Base-by-base conservation (phyloP, 64 coral and sea anemone genomes). In the Stylophora pistillata region DNA sequence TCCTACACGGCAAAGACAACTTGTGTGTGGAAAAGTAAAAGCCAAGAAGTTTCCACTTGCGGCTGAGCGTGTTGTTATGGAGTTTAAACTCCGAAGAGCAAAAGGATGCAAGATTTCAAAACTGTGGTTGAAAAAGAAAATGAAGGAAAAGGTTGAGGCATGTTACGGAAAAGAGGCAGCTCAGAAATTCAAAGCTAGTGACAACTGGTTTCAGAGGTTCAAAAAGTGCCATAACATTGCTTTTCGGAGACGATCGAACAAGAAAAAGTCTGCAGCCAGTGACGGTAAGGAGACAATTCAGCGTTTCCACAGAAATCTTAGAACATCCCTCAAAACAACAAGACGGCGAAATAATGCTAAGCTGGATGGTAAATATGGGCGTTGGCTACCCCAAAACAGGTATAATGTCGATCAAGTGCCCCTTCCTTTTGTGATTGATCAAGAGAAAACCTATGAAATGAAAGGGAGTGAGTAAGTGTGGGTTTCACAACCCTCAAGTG, bases 201-300 rank as follows among this genome's bases (percentile, higher is more conserved):
- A 73, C 14, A 90, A 90, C 78, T 90, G 88, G 88, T 89, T 89
- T 89, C 63, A 72, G 32, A 89, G 41, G 55, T 81, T 89, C 55
- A 73, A 90, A 53, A 89, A 89, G 78, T 26, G 87, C 17, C 74
- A 89, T 77, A n/a, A 25, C 47, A 78, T 89, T 53, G 56, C 33
- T 47, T 66, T 89, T 32, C 20, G 64, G 87, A 59, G 78, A 10
- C 10, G 55, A 81, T 58, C 13, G 52, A 81, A 25, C 78, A 81
- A 81, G 3, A 60, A 81, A 13, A 81, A 80, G 77, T 2, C 56
- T 59, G 37, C 78, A 29, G 78, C 55, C 14, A 23, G 29, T 81
- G 54, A 59, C 59, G 23, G 34, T 5, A 79, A 15, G 20, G 55
- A 81, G 30, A 81, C 78, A 0, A 81, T 81, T 21, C 78, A 81